Percentiles rank a stretch among this genome's conserved stretches.
Conservation (phyloP, 2,113 vertebrate species). For the Labrus mixtus region DNA sequence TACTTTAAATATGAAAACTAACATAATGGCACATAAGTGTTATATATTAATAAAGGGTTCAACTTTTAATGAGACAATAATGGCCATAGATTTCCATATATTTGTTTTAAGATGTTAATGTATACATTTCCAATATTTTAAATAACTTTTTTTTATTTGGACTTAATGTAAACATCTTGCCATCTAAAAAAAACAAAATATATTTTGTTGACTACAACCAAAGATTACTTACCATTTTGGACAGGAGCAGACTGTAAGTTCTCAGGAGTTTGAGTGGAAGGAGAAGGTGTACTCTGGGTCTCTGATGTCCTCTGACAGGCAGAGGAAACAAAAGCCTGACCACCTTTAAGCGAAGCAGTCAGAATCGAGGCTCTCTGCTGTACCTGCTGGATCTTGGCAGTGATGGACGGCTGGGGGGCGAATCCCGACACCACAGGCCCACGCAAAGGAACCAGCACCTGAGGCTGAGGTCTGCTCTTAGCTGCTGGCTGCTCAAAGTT, state of each 20-base stretch:
- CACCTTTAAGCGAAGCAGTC: conserved; percentile 66
- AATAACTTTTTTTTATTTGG: no score
- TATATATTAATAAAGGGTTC: no score
- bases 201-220: background rate
- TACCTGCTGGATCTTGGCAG: conserved; percentile 55
- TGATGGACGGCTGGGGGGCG: background rate
- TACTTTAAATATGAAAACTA: no score
- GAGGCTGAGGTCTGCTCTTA: conserved; percentile 71
- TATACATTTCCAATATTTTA: no score
- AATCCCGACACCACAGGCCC: conserved; percentile 32
- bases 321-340: conserved; percentile 68
- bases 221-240: conserved; percentile 70
- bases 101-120: no score
- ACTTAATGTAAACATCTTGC: background rate
- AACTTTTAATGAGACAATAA: no score
- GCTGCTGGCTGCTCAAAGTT: conserved; percentile 42
- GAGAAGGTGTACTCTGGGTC: background rate
- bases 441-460: conserved; percentile 71
- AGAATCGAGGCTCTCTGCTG: conserved; percentile 68
- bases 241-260: conserved; percentile 34
- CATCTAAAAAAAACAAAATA: background rate
- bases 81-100: no score
- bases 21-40: no score
- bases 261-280: background rate
- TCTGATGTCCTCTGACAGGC: conserved; percentile 39